phyloP scores from a whole-genome alignment of 2,797 vertebrate species.

The Myotis pilosus region DNA sequence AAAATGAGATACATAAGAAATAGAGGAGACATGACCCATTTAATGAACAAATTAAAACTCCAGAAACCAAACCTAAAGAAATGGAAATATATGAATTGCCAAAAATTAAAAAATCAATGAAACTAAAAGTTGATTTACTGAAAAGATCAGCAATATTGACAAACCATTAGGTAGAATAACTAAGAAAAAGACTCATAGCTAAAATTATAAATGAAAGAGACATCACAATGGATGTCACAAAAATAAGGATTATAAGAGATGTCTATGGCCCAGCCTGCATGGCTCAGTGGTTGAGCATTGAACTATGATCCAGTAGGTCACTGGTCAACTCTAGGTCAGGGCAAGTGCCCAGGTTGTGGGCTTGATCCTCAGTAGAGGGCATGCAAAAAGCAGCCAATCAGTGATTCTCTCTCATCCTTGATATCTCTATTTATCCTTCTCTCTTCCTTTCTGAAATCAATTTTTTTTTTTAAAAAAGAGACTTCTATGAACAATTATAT shows the following conservation, averaged over 20 bases:
- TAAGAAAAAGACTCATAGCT: not conserved
- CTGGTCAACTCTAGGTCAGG: too few relatives aligned
- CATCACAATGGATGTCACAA: not conserved
- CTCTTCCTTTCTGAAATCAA: too few relatives aligned
- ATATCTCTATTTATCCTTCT: too few relatives aligned
- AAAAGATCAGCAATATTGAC: not conserved
- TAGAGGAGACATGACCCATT: not conserved
- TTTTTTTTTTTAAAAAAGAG: not conserved
- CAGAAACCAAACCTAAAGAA: not conserved
- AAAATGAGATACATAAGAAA: not conserved
- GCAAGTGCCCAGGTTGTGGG: too few relatives aligned
- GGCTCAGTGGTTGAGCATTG: too few relatives aligned
- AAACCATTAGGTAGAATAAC: not conserved
- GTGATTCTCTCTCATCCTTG: too few relatives aligned
- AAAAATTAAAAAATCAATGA: not conserved
- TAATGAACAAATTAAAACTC: not conserved
- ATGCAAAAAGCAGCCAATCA: too few relatives aligned
- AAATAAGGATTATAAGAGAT: not conserved
- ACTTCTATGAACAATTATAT: not conserved
- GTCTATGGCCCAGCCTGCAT: too few relatives aligned
- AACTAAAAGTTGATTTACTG: not conserved
- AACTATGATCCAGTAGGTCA: too few relatives aligned
- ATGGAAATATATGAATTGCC: not conserved
- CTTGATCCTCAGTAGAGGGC: too few relatives aligned
- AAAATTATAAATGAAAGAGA: not conserved